These are phyloP conservation scores for Mormyrus proboscirostris DNA, from an alignment of 2,797 vertebrate species.

Conservation along the genomic window DNA sequence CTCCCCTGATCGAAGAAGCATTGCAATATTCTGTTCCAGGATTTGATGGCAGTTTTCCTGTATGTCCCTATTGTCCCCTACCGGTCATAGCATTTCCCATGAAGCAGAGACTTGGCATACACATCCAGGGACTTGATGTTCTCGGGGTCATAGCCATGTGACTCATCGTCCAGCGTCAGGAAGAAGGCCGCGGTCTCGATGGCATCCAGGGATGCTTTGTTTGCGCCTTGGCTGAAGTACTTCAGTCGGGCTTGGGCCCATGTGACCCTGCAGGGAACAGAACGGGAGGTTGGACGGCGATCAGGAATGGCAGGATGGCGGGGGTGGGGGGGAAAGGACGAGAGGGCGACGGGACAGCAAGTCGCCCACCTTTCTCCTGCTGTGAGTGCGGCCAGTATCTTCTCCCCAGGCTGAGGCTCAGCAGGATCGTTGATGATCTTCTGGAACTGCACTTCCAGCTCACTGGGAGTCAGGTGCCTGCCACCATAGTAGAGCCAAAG, in stretches of 20 bases:
- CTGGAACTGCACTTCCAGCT: slow-evolving; percentile 87
- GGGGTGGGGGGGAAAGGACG: background rate
- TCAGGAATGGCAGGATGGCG: background rate
- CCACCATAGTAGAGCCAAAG: slow-evolving; percentile 83
- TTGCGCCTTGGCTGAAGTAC: slow-evolving; percentile 72
- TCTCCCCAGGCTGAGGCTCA: slow-evolving; percentile 74
- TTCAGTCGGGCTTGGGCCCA: slow-evolving; percentile 78
- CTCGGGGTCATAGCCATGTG: slow-evolving; percentile 58
- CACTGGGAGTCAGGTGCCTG: slow-evolving; percentile 73
- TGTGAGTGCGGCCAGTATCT: slow-evolving; percentile 76
- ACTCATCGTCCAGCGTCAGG: slow-evolving; percentile 75
- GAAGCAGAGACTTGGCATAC: slow-evolving; percentile 86
- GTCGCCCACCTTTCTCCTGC: slow-evolving; percentile 74
- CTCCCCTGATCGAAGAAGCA: background rate
- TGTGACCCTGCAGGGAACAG: slow-evolving; percentile 56
- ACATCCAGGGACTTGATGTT: slow-evolving; percentile 64
- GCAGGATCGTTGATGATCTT: slow-evolving; percentile 78
- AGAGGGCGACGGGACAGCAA: background rate
- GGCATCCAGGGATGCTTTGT: slow-evolving; percentile 70
- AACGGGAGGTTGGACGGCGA: background rate
- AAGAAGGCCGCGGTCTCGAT: slow-evolving; percentile 87
- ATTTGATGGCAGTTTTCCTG: background rate
- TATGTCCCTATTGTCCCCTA: slow-evolving; percentile 22
- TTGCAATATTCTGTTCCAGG: background rate
- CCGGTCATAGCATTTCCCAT: slow-evolving; percentile 90